A percentile compares a stretch with the other conserved stretches of the same genome.
Evolutionary conservation across 1,140 invertebrate species (phyloP).

Genomic region (Hydropsyche tenuis): DNA sequence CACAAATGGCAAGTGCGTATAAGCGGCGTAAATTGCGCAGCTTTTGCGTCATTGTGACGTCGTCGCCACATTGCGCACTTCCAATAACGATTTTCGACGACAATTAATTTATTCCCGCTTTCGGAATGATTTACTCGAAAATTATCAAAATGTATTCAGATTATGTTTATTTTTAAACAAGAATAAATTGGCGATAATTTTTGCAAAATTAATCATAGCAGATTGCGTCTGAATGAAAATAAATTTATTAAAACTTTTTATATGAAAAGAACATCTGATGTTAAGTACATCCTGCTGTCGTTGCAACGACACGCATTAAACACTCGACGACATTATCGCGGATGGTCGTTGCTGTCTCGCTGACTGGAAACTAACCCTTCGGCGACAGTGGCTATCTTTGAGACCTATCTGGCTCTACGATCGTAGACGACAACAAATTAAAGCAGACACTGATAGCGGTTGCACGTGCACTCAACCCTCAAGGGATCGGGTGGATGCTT

Average conservation of each 20-base stretch:
- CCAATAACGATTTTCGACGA: no score
- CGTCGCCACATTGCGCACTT: no score
- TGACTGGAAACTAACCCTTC: slow-evolving; percentile 40
- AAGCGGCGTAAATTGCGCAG: background rate
- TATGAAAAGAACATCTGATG: background rate
- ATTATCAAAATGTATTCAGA: background rate
- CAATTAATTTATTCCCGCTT: background rate
- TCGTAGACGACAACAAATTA: background rate
- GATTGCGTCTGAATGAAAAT: background rate
- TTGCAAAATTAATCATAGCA: background rate
- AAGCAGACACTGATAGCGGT: background rate
- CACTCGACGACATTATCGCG: slow-evolving; percentile 31
- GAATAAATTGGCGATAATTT: background rate
- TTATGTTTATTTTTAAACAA: background rate
- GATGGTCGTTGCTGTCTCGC: slow-evolving; percentile 30
- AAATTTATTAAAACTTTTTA: background rate
- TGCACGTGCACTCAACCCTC: background rate
- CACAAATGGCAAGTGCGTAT: no score
- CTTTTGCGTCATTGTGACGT: background rate
- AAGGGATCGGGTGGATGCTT: background rate
- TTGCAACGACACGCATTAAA: slow-evolving; percentile 15
- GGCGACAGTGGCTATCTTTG: background rate
- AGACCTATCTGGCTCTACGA: background rate
- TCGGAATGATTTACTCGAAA: background rate
- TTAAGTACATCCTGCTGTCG: background rate